Base-by-base conservation (phyloP, 2,888 invertebrate genomes). In the Chydorus sphaericus region DNA sequence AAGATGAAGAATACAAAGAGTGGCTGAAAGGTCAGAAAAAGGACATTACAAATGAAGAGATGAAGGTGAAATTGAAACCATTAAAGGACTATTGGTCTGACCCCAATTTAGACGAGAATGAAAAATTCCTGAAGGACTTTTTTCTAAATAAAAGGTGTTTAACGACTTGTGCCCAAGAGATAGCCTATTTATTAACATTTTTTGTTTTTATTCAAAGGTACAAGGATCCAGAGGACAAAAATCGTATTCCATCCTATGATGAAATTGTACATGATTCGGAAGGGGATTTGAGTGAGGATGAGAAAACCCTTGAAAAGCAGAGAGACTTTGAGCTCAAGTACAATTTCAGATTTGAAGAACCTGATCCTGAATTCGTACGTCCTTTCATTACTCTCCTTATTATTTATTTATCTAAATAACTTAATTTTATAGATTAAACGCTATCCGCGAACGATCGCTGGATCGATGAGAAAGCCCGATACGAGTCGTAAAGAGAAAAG, bases 261-360 rank as follows among this genome's bases (percentile, higher is more conserved):
- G 82, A 83, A 68, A 76, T 83, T 61, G 73, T 81, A 6, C 78
- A 79, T 58, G 74, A 77, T 63, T 73, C 71, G 28, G 77, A 49
- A 70, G 74, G 75, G 11, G 74, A 75, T 23, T 73, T 83, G 1
- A 82, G 82, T 0, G 87, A 84, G 56, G 73, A 72, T 57, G 90
- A 91, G 67, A 73, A 77, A 61, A 77, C 78, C 48, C 75, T 91
- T 29, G 83, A 85, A 63, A 79, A 83, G 66, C 89, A 90, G 69
- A 88, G 86, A 60, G 80, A 85, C 69, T 97, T 93, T 72, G 96
- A 97, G 67, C 78, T 86, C 48, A 93, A 94, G 62, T 97, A 85
- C 70, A 96, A 97, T 74, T 94, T 92, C 69, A 78, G 97, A 60
- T 97, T 85, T 69, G 94, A 98, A 70, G 94, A 97, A 69, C 96